These are phyloP conservation scores for Tholera decimalis DNA, from an alignment of 2,888 invertebrate genomes.

Conservation along the genomic window DNA sequence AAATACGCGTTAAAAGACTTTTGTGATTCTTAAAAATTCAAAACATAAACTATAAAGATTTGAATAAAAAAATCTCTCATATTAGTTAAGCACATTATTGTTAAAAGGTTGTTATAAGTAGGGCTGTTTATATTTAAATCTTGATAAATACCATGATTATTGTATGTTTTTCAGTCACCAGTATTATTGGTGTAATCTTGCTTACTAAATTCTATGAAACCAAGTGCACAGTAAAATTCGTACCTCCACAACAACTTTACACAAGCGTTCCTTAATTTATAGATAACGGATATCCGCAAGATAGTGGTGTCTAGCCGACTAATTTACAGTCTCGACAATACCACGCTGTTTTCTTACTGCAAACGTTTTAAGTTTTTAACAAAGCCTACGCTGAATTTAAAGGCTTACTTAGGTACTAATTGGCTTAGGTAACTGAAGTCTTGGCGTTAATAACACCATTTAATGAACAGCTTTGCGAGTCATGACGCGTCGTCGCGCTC, in stretches of 20 bases:
- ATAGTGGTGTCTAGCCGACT: constrained; percentile 78
- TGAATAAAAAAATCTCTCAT: no score
- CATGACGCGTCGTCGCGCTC: no score
- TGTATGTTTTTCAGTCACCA: no score
- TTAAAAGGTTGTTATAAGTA: no score
- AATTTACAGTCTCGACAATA: constrained; percentile 59
- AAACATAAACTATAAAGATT: no score
- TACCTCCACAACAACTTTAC: constrained; percentile 67
- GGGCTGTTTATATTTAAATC: no score
- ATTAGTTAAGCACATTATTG: no score
- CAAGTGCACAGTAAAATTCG: constrained; percentile 65
- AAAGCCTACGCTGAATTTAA: constrained; percentile 7
- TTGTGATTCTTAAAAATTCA: no score
- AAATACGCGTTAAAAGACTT: no score
- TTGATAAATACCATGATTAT: no score
- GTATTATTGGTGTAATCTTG: no score
- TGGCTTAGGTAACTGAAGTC: constrained; percentile 1
- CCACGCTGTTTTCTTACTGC: constrained; percentile 42
- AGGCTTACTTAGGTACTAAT: no score
- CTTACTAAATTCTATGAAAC: not conserved
- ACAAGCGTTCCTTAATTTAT: constrained; percentile 82
- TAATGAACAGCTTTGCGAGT: not conserved
- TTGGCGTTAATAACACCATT: not conserved
- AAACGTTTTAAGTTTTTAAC: constrained; percentile 22
- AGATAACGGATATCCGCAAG: constrained; percentile 85